Evolutionary conservation across 2,113 vertebrate genomes (phyloP), one percentile per base, ranked within the genome.

Genomic region (Misgurnus anguillicaudatus): DNA sequence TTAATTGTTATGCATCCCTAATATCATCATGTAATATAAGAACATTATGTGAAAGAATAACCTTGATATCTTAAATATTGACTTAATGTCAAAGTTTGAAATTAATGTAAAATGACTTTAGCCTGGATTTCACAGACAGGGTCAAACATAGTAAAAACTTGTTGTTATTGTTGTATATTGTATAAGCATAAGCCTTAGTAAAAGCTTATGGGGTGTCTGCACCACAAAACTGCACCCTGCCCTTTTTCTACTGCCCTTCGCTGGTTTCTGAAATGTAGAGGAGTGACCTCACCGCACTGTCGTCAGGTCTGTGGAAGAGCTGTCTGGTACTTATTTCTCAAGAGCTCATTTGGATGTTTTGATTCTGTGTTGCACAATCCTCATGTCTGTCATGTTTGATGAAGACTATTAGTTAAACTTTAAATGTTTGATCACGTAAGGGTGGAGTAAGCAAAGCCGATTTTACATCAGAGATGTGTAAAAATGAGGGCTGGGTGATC

Each of bases 181-280:
- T n/a, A n/a, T 8, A 19, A 57, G 17, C 17, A 57, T 45, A 45
- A 9, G 42, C 10, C 42, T 45, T 45, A 57, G 9, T 51, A 4
- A 13, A 19, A 57, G 39, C 24, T 14, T 14, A 68, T 10, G n/a
- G 39, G 47, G 68, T 65, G 80, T 82, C 78, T 55, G 31, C 51
- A 17, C 68, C 82, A 83, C 77, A 51, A 70, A 78, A 82, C 39
- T 79, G 69, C 65, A 74, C 66, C 76, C 67, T 79, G 66, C 74
- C 53, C 69, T 80, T 79, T 86, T 81, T 60, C 61, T 39, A 63
- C 47, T 51, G 79, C 67, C 77, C 76, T 81, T 78, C 63, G 70
- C 82, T 36, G 83, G 71, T 85, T 85, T 63, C 87, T 85, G 79
- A 73, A 80, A 86, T 47, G 82, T 31, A 83, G 76, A 79, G 66